These are phyloP conservation scores for Theretra japonica DNA, from an alignment of 2,888 invertebrate species.

Conservation along the genomic window DNA sequence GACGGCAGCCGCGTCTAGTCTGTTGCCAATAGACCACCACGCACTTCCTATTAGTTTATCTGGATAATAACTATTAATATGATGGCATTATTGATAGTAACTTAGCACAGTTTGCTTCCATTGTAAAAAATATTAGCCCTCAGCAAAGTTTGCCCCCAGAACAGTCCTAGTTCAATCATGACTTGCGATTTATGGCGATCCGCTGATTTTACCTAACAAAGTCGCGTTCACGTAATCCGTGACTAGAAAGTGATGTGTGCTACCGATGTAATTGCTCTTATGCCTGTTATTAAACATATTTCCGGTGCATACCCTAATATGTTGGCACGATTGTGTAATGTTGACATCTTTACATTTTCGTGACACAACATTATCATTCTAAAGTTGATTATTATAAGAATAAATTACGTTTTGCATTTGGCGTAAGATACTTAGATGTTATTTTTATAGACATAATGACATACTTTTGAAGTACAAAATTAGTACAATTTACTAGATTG, in stretches of 20 bases:
- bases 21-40: too few species aligned
- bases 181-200: constrained; percentile 64
- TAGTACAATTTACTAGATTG: background rate
- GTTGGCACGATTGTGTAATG: background rate
- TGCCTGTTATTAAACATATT: constrained; percentile 48
- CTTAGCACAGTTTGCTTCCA: too few species aligned
- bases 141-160: background rate
- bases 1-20: too few species aligned
- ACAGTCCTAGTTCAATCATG: constrained; percentile 35
- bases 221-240: constrained; percentile 67
- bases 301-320: constrained; percentile 40
- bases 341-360: background rate
- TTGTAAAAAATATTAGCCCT: background rate
- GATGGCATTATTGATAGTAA: too few species aligned
- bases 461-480: background rate
- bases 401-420: constrained; percentile 2
- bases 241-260: constrained; percentile 68
- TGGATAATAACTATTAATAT: too few species aligned
- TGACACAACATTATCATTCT: background rate
- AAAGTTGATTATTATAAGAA: background rate
- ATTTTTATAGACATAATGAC: background rate
- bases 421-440: background rate
- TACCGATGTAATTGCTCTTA: constrained; percentile 60
- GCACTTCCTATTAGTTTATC: too few species aligned
- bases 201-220: constrained; percentile 63